phyloP scores from a whole-genome alignment of 2,797 vertebrate species.

The Falco berigora region DNA sequence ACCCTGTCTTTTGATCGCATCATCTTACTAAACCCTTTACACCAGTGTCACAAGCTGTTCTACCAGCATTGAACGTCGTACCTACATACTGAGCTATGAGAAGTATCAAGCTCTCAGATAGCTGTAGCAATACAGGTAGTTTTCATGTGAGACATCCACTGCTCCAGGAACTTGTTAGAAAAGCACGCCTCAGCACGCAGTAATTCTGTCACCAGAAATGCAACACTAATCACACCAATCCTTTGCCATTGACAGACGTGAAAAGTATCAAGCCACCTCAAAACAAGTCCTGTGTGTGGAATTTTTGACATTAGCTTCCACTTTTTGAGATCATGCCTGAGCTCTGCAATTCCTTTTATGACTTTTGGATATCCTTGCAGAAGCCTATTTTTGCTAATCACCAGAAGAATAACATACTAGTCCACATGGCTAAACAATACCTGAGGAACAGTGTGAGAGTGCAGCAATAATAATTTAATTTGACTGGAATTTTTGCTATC shows the following conservation, averaged over 20 bases:
- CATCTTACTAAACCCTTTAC: neutral
- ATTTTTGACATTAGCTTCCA: neutral
- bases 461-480: neutral
- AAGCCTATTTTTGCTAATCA: neutral
- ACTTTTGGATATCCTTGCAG: neutral
- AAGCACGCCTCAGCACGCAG: neutral
- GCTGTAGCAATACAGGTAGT: neutral
- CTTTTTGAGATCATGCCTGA: neutral
- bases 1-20: neutral
- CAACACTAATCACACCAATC: neutral
- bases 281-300: neutral
- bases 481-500: neutral
- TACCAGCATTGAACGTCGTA: neutral
- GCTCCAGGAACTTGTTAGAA: neutral
- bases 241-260: neutral
- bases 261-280: neutral
- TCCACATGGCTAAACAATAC: neutral
- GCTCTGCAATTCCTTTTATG: neutral
- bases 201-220: neutral
- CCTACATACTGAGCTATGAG: neutral
- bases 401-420: neutral
- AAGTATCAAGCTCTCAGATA: neutral
- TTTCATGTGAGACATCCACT: neutral
- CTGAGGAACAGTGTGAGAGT: neutral
- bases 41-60: neutral